Percentiles rank a stretch among this genome's conserved stretches.
These are phyloP conservation scores for Pao palembangensis DNA, from an alignment of 2,113 vertebrate genomes.

Conservation along the genomic window DNA sequence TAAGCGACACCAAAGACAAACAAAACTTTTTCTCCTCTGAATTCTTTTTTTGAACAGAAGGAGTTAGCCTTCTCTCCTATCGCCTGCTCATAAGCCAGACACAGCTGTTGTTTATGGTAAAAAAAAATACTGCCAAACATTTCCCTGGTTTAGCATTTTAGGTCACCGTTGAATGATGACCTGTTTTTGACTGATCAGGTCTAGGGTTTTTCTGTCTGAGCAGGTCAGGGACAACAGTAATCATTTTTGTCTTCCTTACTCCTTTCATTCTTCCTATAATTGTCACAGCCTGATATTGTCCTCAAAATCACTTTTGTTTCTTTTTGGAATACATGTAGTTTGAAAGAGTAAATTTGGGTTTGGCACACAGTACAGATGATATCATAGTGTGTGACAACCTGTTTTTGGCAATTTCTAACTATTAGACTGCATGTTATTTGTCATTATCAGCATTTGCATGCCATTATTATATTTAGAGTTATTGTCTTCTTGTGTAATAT, in stretches of 20 bases:
- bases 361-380: no score
- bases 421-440: no score
- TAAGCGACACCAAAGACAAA: neutral
- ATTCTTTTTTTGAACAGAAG: neutral
- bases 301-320: no score
- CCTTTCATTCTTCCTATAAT: constrained; percentile 60
- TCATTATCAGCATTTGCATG: no score
- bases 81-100: neutral
- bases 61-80: neutral
- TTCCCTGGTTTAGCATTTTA: neutral
- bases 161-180: neutral
- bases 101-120: neutral
- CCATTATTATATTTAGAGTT: no score
- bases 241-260: neutral
- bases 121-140: neutral
- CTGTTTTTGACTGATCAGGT: neutral
- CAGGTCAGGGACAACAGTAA: neutral
- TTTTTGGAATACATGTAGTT: no score
- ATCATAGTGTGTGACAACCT: no score
- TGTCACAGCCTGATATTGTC: constrained; percentile 52
- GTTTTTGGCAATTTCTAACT: no score
- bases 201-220: neutral
- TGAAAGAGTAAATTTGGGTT: no score
- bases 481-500: no score
- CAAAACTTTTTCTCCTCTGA: neutral